Percentiles rank a stretch among this genome's conserved stretches.
These are phyloP conservation scores for Lathronympha strigana DNA, from an alignment of 2,888 invertebrate genomes.

Conservation along the genomic window DNA sequence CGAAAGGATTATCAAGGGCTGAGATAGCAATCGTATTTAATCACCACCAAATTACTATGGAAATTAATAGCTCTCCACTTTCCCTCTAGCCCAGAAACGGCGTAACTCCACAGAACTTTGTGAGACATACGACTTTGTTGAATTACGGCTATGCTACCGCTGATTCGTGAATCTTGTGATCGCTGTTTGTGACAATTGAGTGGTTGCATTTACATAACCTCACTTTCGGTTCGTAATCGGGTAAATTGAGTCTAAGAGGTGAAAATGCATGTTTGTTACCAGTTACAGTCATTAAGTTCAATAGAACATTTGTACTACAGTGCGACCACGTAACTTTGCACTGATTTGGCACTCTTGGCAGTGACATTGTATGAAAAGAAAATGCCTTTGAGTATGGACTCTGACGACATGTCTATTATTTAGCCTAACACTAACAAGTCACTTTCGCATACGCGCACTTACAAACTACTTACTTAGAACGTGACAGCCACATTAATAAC, in stretches of 20 bases:
- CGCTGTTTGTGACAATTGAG: constrained; percentile 1
- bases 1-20: constrained; percentile 83
- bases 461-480: no score
- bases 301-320: no score
- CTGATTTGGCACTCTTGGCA: no score
- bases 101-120: background rate
- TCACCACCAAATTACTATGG: constrained; percentile 84
- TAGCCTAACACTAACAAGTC: no score
- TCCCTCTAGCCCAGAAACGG: background rate
- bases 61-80: constrained; percentile 70
- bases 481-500: no score
- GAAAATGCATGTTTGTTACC: no score
- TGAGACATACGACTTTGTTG: background rate
- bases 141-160: background rate
- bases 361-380: no score
- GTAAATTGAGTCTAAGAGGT: background rate
- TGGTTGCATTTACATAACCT: constrained; percentile 2
- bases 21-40: constrained; percentile 84
- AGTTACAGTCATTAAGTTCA: no score
- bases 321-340: no score
- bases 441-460: no score
- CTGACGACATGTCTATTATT: no score
- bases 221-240: background rate
- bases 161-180: constrained; percentile 5
- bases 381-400: no score